These are phyloP conservation scores for Adelognathus sp. DNA, from an alignment of 2,888 invertebrate genomes.

Conservation along the genomic window DNA sequence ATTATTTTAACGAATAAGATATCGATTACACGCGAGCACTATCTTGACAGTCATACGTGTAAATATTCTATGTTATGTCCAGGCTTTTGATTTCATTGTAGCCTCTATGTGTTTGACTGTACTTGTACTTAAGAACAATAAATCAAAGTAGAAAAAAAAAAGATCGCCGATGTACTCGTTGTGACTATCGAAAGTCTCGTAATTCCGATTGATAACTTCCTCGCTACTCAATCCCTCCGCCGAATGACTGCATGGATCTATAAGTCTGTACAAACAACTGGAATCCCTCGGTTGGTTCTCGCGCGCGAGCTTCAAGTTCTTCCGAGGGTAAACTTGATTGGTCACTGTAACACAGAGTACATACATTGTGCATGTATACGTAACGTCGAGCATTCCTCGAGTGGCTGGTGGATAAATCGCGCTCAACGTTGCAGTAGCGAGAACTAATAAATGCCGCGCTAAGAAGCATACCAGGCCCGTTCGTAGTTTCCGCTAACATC, in stretches of 20 bases:
- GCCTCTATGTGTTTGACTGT: no score
- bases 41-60: no score
- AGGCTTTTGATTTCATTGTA: no score
- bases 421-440: background rate
- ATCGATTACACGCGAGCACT: no score
- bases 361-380: no score
- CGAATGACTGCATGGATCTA: background rate
- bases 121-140: no score
- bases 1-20: no score
- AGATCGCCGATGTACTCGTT: no score
- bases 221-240: background rate
- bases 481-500: background rate
- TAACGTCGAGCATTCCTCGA: conserved; percentile 13
- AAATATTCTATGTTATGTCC: no score
- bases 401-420: background rate
- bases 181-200: background rate
- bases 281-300: background rate
- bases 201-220: background rate
- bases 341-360: background rate
- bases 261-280: background rate
- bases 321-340: conserved; percentile 10
- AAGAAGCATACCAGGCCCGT: background rate
- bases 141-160: no score
- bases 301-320: conserved; percentile 1
- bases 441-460: background rate